Percentiles rank a stretch among this genome's conserved stretches.
phyloP scores from a whole-genome alignment of 2,888 invertebrate species.

The Drosophila ustulata region DNA sequence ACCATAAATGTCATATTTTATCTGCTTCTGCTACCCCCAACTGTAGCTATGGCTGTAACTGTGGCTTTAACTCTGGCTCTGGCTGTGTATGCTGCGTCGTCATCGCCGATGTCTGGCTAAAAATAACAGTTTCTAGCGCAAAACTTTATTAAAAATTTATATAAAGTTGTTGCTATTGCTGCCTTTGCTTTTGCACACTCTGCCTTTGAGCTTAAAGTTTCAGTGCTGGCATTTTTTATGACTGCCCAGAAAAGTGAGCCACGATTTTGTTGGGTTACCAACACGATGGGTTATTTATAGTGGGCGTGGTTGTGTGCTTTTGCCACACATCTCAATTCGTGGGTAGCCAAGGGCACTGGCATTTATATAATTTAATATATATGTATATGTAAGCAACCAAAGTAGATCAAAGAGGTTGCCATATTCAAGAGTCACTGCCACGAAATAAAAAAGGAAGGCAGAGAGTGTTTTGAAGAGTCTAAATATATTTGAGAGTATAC shows the following conservation, averaged over 20 bases:
- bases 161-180: constrained; percentile 48
- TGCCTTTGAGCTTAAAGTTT: constrained; percentile 64
- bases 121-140: constrained; percentile 72
- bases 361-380: constrained; percentile 51
- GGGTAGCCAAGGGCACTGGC: constrained; percentile 50
- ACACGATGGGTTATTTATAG: constrained; percentile 52
- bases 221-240: constrained; percentile 39
- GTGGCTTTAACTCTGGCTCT: constrained; percentile 15
- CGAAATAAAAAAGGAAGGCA: neutral
- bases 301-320: constrained; percentile 21
- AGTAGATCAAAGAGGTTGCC: constrained; percentile 57
- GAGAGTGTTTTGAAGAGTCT: constrained; percentile 13
- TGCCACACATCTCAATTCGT: constrained; percentile 28
- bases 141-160: constrained; percentile 80
- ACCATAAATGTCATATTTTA: constrained; percentile 81
- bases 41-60: neutral
- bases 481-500: constrained; percentile 18
- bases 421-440: constrained; percentile 24
- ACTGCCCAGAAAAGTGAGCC: constrained; percentile 62
- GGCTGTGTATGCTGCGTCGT: constrained; percentile 13
- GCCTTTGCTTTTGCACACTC: constrained; percentile 13
- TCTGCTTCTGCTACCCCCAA: constrained; percentile 40
- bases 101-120: constrained; percentile 54
- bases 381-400: constrained; percentile 20
- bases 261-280: constrained; percentile 34